Percentiles rank a stretch among this genome's conserved stretches.
Conservation (phyloP, 2,888 invertebrate species). For the Lathronympha strigana region DNA sequence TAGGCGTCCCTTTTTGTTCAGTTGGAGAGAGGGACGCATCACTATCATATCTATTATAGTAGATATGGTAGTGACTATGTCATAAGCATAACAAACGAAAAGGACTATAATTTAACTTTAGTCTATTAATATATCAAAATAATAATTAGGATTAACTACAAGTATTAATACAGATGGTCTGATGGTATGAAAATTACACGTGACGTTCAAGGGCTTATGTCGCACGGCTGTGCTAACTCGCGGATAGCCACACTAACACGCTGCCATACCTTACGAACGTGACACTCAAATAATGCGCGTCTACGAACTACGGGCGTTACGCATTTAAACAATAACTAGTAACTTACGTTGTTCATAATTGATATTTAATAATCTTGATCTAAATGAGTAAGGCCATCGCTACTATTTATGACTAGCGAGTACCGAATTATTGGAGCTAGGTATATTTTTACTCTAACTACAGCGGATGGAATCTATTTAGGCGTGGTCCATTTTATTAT, state of each 20-base stretch:
- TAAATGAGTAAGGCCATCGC: slow-evolving; percentile 6
- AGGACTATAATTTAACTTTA: not conserved
- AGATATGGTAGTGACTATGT: no score
- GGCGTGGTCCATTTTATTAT: no score
- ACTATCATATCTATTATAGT: no score
- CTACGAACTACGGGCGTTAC: not conserved
- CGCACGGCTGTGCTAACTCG: slow-evolving; percentile 26
- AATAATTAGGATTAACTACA: not conserved
- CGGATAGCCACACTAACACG: not conserved
- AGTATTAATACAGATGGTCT: not conserved
- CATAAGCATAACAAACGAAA: not conserved
- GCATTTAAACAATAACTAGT: slow-evolving; percentile 5
- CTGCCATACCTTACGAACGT: not conserved
- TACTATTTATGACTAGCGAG: not conserved
- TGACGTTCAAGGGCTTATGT: slow-evolving; percentile 26
- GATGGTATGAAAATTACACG: not conserved
- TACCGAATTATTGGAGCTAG: not conserved
- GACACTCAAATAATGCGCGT: slow-evolving; percentile 11
- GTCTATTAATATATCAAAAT: not conserved
- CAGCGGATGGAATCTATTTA: no score
- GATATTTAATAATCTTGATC: slow-evolving; percentile 11
- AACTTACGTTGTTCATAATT: slow-evolving; percentile 6
- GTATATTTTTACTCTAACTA: not conserved
- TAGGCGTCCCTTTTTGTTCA: no score
- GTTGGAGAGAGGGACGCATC: no score